These are phyloP conservation scores for Astreopora myriophthalma DNA, from an alignment of 64 coral and sea anemone genomes.

Conservation along the genomic window DNA sequence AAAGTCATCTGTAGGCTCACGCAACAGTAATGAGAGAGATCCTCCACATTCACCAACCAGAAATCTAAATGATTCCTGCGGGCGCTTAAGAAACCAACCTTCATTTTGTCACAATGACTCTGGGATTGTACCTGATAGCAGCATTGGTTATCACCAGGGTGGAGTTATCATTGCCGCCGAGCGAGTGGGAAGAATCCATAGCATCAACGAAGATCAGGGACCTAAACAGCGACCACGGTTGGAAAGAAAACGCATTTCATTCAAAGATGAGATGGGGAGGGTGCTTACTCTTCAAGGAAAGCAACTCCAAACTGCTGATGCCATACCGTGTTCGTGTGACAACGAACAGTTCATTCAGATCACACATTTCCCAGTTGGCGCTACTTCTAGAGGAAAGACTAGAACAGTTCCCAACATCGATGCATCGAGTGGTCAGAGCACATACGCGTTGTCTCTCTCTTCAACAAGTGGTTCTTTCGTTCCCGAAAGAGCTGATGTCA, in stretches of 20 bases:
- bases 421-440: not conserved
- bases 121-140: conserved; percentile 65
- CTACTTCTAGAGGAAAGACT: not conserved
- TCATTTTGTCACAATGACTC: conserved; percentile 47
- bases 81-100: not conserved
- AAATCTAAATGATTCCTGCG: not conserved
- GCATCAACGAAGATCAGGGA: not conserved
- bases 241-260: conserved; percentile 47
- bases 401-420: not conserved
- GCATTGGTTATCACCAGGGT: conserved; percentile 4
- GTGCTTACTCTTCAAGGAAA: no score
- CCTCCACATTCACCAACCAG: not conserved
- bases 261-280: conserved; percentile 50
- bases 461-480: not conserved
- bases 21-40: conserved; percentile 7
- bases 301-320: not conserved
- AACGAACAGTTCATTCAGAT: not conserved
- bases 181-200: not conserved
- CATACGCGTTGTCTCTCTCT: not conserved
- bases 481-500: not conserved
- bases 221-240: not conserved
- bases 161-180: conserved; percentile 8
- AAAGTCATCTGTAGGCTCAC: not conserved
- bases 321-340: not conserved
- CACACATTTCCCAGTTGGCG: conserved; percentile 7